Base-by-base conservation (phyloP, 37 sponge, comb jelly and placozoan genomes). In the Ianthella basta region DNA sequence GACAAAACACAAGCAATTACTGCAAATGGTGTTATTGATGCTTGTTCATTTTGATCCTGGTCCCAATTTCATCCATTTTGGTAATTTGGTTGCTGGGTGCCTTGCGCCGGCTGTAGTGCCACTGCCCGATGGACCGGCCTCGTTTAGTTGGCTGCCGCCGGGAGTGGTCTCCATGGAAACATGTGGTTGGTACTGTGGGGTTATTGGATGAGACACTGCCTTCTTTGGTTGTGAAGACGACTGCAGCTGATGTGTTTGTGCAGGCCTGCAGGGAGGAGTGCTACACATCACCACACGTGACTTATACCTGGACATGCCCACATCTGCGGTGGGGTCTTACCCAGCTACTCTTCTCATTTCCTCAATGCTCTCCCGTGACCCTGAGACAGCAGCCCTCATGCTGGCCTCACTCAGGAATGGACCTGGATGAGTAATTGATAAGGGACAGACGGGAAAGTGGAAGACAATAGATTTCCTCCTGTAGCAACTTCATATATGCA, bases 31-130 rank as follows among this genome's bases (percentile, higher is more conserved):
- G 36, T 5, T 73, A 27, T 5, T 35, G 14, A 16, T 73, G 10
- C 44, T 65, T 30, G 23, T 65, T 83, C 34, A 69, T 69, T 69
- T 69, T 30, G 34, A 6, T 16, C 34, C 34, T 69, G 70, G 78
- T 8, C 78, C 78, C 4, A 75, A 4, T 36, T 75, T 75, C 78
- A 75, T 10, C 78, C 78, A 75, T 41, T 53, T 40, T 75, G 78
- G 78, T 20, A 24, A 6, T 75, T 75, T 75, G 64, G 27, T 61
- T 3, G 4, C 4, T 61, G 24, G 3, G 64, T 61, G 29, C 10
- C 12, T 61, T 61, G 64, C 4, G 10, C 29, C 24, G 29, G 64
- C 14, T 61, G 12, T 4, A 29, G 12, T 61, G 64, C 10, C 27
- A 5, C 29, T 61, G 64, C 24, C 14, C 29, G 64, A 61, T 61